phyloP scores from a whole-genome alignment of 2,113 vertebrate genomes.

The Bufo bufo region DNA sequence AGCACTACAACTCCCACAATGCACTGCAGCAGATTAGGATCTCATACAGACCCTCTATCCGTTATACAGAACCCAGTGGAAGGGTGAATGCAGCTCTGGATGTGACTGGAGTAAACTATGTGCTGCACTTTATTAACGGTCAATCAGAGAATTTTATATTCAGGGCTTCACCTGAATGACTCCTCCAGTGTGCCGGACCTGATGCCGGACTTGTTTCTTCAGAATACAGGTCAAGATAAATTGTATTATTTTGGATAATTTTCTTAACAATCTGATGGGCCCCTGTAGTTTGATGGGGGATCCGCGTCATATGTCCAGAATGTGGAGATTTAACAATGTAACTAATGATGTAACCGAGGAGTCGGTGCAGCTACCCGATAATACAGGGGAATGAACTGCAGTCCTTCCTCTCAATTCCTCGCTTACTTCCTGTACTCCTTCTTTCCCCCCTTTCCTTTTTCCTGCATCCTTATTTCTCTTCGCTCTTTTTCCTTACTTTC shows the following conservation, averaged over 20 bases:
- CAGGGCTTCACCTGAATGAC: too few relatives aligned
- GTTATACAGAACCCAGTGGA: too few relatives aligned
- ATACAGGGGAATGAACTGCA: not conserved
- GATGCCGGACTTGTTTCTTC: not conserved
- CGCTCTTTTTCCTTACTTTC: not conserved
- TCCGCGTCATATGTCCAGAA: not conserved
- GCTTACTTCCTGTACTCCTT: too few relatives aligned
- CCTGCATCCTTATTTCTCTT: not conserved
- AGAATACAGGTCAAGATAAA: not conserved
- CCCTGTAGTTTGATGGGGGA: not conserved
- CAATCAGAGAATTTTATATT: too few relatives aligned
- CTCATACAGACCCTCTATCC: too few relatives aligned
- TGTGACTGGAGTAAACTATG: not conserved
- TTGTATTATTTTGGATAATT: not conserved
- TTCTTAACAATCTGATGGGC: not conserved
- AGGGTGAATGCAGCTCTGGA: not conserved
- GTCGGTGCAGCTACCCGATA: not conserved
- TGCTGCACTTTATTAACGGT: not conserved
- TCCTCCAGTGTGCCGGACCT: too few relatives aligned
- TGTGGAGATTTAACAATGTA: not conserved
- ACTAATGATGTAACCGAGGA: not conserved
- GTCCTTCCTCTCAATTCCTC: too few relatives aligned
- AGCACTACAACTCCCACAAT: too few relatives aligned
- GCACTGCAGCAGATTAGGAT: too few relatives aligned
- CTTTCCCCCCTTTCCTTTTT: not conserved